phyloP scores from a whole-genome alignment of 2,113 vertebrate genomes.

The Alethe diademata region DNA sequence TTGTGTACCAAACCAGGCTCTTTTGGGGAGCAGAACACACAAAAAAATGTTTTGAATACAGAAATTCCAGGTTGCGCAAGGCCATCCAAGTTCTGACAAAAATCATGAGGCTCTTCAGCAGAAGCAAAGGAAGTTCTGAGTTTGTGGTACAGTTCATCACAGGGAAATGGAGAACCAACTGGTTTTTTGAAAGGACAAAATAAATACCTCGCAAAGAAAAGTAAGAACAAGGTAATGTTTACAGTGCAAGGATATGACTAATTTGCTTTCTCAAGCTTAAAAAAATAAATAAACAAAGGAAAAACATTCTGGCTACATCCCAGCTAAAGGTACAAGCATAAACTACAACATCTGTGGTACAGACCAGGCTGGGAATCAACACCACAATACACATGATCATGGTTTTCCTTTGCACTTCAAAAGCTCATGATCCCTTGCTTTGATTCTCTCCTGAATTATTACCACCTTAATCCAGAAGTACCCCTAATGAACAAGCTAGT shows the following conservation, averaged over 20 bases:
- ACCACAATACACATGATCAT: not conserved
- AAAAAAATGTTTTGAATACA: not conserved
- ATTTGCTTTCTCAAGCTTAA: not conserved
- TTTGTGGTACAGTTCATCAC: not conserved
- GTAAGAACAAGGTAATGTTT: not conserved
- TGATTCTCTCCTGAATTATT: not conserved
- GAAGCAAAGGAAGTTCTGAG: not conserved
- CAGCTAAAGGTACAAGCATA: not conserved
- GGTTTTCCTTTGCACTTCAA: not conserved
- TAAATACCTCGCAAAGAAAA: not conserved
- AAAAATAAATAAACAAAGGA: not conserved
- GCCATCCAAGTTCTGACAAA: not conserved
- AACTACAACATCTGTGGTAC: not conserved
- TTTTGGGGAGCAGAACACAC: not conserved
- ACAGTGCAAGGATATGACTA: not conserved
- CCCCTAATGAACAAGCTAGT: not conserved
- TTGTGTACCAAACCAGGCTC: not conserved
- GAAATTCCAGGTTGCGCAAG: not conserved
- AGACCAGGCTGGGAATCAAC: not conserved
- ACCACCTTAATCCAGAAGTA: not conserved
- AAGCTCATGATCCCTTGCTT: accelerated
- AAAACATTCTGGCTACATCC: not conserved
- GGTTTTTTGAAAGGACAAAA: not conserved
- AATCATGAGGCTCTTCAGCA: accelerated
- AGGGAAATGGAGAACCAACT: not conserved